phyloP scores from a whole-genome alignment of 2,113 vertebrate genomes.

The Anoplopoma fimbria region DNA sequence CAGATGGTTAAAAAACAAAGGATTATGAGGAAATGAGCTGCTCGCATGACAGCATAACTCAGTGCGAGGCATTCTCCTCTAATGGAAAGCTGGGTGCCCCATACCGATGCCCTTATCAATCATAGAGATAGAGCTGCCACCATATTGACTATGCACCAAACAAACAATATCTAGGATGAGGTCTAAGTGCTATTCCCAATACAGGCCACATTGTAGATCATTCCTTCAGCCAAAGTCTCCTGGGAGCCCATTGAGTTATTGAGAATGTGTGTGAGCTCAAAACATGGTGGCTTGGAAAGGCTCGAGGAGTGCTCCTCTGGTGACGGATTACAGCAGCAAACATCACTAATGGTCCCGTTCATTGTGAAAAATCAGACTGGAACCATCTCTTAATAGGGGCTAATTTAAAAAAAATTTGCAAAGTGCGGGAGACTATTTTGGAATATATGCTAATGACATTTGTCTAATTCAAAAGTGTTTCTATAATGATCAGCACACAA shows the following conservation, averaged over 20 bases:
- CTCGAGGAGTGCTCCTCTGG: slow-evolving; percentile 2
- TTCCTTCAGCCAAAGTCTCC: slow-evolving; percentile 52
- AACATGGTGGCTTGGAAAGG: slow-evolving; percentile 16
- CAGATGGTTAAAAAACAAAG: slow-evolving; percentile 52
- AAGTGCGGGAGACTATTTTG: slow-evolving; percentile 31
- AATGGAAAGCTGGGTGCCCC: slow-evolving; percentile 65
- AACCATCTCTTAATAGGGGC: slow-evolving; percentile 21
- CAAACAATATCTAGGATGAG: slow-evolving; percentile 79
- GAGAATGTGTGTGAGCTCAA: slow-evolving; percentile 49
- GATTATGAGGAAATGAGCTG: slow-evolving; percentile 73
- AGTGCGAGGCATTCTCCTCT: slow-evolving; percentile 64
- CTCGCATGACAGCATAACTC: slow-evolving; percentile 73
- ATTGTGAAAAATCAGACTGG: slow-evolving; percentile 17
- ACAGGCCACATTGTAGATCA: slow-evolving; percentile 64
- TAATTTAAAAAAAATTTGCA: slow-evolving; percentile 37
- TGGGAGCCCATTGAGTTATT: slow-evolving; percentile 67
- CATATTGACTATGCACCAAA: slow-evolving; percentile 74
- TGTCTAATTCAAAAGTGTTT: slow-evolving; percentile 34
- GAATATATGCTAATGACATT: slow-evolving; percentile 37
- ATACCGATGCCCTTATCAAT: slow-evolving; percentile 71
- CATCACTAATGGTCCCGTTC: slow-evolving; percentile 34
- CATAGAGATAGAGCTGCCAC: slow-evolving; percentile 77
- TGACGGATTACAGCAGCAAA: slow-evolving; percentile 31
- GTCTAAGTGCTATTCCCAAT: slow-evolving; percentile 75
- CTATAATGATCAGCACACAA: slow-evolving; percentile 6